Percentiles rank a stretch among this genome's conserved stretches.
Evolutionary conservation across 2,888 invertebrate genomes (phyloP).

Genomic region (Hirtodrosophila histrioides): DNA sequence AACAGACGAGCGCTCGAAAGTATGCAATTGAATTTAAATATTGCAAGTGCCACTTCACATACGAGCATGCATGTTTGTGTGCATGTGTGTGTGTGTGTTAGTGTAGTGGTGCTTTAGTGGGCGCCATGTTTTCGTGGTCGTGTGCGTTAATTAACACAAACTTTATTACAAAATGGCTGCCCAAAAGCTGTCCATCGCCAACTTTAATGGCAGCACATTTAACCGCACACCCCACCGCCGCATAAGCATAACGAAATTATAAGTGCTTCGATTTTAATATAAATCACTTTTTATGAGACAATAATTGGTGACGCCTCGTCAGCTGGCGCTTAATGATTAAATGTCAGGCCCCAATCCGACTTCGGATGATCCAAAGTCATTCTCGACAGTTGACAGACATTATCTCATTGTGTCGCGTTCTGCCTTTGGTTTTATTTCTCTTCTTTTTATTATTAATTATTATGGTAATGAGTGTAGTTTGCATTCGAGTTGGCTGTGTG

Average conservation of each 20-base stretch:
- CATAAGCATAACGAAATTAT: constrained; percentile 76
- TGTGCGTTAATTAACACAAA: constrained; percentile 73
- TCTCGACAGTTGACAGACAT: constrained; percentile 20
- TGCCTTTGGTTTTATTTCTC: neutral
- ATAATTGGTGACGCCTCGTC: constrained; percentile 62
- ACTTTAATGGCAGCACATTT: constrained; percentile 53
- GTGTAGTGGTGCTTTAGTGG: constrained; percentile 28
- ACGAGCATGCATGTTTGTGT: neutral
- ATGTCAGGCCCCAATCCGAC: constrained; percentile 18
- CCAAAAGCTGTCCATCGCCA: constrained; percentile 17
- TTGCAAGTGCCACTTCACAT: constrained; percentile 55
- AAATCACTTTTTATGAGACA: constrained; percentile 79
- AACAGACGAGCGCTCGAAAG: constrained; percentile 62
- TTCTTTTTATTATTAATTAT: constrained; percentile 10
- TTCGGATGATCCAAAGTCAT: constrained; percentile 1
- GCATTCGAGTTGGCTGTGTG: neutral
- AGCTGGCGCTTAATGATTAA: constrained; percentile 58
- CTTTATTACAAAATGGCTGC: constrained; percentile 66
- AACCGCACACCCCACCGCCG: neutral
- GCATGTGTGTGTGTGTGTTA: constrained; percentile 1
- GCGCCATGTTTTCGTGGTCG: constrained; percentile 40
- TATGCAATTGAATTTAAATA: constrained; percentile 80
- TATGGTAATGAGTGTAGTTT: constrained; percentile 27
- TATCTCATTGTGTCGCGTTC: neutral
- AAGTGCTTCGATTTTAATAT: constrained; percentile 79